These are phyloP conservation scores for Bombus sibiricus DNA, from an alignment of 1,140 invertebrate species.

Conservation along the genomic window DNA sequence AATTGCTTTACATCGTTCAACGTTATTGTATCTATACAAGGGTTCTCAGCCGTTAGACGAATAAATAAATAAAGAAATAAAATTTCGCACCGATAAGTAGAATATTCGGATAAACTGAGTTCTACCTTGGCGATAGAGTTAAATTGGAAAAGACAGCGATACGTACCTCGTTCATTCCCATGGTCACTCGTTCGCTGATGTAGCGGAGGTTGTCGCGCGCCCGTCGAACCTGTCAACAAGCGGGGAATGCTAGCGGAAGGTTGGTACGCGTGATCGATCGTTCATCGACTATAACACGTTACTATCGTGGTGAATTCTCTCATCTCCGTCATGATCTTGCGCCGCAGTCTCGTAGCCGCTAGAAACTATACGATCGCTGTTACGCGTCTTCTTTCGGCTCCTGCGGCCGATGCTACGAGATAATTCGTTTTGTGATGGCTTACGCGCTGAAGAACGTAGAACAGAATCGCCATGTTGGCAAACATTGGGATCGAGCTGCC, in stretches of 20 bases:
- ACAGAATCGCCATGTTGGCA: slow-evolving; percentile 60
- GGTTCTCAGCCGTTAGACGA: too few species aligned
- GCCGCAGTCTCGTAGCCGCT: slow-evolving; percentile 66
- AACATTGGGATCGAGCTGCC: slow-evolving; percentile 70
- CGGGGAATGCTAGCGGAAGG: not conserved
- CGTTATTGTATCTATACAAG: too few species aligned
- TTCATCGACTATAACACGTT: slow-evolving; percentile 36
- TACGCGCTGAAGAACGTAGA: slow-evolving; percentile 71
- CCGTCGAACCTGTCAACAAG: slow-evolving; percentile 62
- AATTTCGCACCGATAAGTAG: too few species aligned
- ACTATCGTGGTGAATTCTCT: slow-evolving; percentile 69
- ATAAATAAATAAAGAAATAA: too few species aligned
- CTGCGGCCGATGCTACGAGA: too few species aligned
- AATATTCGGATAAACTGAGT: too few species aligned
- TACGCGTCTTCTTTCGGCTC: not conserved
- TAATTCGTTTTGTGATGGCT: slow-evolving; percentile 33
- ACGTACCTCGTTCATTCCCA: slow-evolving; percentile 71
- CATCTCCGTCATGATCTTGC: slow-evolving; percentile 70
- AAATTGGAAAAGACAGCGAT: not conserved
- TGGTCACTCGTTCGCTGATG: slow-evolving; percentile 65
- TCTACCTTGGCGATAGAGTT: too few species aligned
- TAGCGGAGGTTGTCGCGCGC: slow-evolving; percentile 70
- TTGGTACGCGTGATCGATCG: not conserved
- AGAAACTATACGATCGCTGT: slow-evolving; percentile 65
- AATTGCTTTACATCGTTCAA: too few species aligned